Conservation (phyloP, 2,888 invertebrate genomes). For the Philhelius pedissequus region DNA sequence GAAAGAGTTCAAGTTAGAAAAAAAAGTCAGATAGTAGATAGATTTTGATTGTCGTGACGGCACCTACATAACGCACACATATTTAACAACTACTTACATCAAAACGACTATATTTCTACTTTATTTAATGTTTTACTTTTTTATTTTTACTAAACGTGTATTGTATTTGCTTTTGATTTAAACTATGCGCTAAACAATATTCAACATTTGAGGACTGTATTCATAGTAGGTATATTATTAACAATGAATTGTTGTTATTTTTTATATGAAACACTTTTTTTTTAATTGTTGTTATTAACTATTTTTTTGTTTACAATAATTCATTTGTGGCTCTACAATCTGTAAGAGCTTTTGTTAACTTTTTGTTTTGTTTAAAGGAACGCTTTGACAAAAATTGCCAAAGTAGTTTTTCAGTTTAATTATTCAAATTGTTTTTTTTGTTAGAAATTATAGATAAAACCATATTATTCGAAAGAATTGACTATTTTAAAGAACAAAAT, state of each 20-base stretch:
- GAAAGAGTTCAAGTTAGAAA: constrained; percentile 18
- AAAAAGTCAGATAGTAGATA: constrained; percentile 22
- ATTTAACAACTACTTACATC: not conserved
- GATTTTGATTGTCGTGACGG: constrained; percentile 56
- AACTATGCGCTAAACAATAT: constrained; percentile 31
- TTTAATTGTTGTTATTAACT: not conserved
- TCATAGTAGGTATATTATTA: not conserved
- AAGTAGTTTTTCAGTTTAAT: no score
- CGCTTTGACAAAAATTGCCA: not conserved
- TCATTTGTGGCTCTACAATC: not conserved
- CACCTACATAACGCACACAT: not conserved
- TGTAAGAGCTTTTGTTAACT: not conserved
- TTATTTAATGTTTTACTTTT: not conserved
- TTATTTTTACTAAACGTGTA: not conserved
- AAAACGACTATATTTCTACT: constrained; percentile 30
- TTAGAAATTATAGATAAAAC: not conserved
- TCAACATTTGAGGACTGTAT: constrained; percentile 7
- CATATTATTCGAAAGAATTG: not conserved
- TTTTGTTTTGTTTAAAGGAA: not conserved
- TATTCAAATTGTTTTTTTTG: not conserved
- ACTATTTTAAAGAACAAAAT: not conserved
- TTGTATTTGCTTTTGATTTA: constrained; percentile 26
- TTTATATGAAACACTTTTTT: not conserved
- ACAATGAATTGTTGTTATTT: not conserved
- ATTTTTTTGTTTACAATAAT: not conserved